phyloP scores from a whole-genome alignment of 2,888 invertebrate species.

The Drosophila koepferae region DNA sequence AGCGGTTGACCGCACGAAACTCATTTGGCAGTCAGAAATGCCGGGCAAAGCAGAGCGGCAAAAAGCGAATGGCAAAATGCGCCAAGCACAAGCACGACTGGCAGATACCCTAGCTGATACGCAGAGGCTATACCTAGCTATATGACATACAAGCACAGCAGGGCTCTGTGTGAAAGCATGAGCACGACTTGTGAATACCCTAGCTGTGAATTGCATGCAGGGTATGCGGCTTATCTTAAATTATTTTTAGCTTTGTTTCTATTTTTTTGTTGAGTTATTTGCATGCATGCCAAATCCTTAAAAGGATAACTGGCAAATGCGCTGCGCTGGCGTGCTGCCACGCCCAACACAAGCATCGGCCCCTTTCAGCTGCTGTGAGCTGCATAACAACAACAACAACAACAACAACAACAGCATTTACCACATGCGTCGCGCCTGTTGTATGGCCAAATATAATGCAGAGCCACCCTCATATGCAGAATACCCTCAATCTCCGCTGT shows the following conservation, averaged over 20 bases:
- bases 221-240: conserved; percentile 23
- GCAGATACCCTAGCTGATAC: conserved; percentile 20
- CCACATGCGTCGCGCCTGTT: conserved; percentile 43
- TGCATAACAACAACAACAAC: conserved; percentile 27
- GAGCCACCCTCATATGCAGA: conserved; percentile 21
- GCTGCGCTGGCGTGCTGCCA: conserved; percentile 16
- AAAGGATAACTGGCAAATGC: conserved; percentile 43
- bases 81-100: conserved; percentile 6
- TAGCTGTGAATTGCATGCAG: conserved; percentile 6
- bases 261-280: conserved; percentile 19
- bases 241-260: conserved; percentile 5
- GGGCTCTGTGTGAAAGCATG: too few species aligned
- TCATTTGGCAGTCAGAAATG: conserved; percentile 72
- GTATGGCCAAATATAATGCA: conserved; percentile 64
- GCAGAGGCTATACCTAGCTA: background rate
- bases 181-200: background rate
- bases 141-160: too few species aligned
- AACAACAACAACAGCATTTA: conserved; percentile 19
- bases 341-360: conserved; percentile 11
- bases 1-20: conserved; percentile 69
- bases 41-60: conserved; percentile 23
- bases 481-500: background rate
- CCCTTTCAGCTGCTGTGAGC: conserved; percentile 9
- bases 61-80: background rate
- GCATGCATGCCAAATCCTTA: conserved; percentile 38